Evolutionary conservation across 2,888 invertebrate genomes (phyloP), one percentile per base, ranked within the genome.

Genomic region (Beris morrisii): DNA sequence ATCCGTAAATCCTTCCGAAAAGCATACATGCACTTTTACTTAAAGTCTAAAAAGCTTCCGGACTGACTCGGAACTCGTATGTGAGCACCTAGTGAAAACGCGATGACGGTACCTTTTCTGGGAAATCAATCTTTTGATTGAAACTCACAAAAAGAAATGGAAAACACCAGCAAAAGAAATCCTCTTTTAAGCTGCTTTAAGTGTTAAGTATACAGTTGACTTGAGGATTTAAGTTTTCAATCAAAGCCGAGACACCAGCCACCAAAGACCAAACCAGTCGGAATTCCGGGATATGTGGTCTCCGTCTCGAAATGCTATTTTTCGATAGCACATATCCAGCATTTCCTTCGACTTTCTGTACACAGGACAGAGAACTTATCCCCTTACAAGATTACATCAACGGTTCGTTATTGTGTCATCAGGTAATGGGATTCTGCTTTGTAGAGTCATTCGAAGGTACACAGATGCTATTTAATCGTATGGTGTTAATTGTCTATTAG

Each of bases 161-260:
- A 53, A 48, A 48, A 15, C 15, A 15, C 4, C 28, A 5, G 15
- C 9, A 15, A 52, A 15, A 52, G 28, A 52, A 52, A 32, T 9
- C 22, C 13, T 55, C 32, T 38, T 38, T 43, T 58, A 58, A 58
- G 58, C 58, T 5, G 58, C 58, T 58, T 58, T 46, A 46, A 58
- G 58, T 58, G 44, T 58, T 58, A 58, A 58, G 58, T 44, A 57
- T 43, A 57, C 15, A 44, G 22, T 44, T 57, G 28, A 57, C 57
- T 57, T 57, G 22, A 43, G 48, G 38, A 38, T 54, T 54, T 54
- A 54, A 31, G 54, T 56, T 38, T 56, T 56, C 56, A 56, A 56
- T 56, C 15, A 56, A 56, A 38, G 43, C 31, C 54, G 7, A 11
- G 6, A 11, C 30, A 31, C 12, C 54, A 54, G 15, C 5, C 12